These are phyloP conservation scores for Hyaena hyaena DNA, from an alignment of 2,113 vertebrate genomes.

Conservation along the genomic window DNA sequence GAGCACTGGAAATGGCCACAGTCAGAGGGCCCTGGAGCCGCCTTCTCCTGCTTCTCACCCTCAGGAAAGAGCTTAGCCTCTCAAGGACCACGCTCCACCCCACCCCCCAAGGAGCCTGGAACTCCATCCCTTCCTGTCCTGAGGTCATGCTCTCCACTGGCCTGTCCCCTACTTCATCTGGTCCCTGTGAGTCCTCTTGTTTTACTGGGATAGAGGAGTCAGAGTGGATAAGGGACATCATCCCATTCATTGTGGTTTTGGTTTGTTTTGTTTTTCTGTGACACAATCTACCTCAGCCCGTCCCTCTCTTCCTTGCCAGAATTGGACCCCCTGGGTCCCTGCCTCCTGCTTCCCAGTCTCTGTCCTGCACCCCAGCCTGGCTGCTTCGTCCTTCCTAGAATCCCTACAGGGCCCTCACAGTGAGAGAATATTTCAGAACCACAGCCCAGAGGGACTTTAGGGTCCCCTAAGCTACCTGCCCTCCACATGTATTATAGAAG, in stretches of 20 bases:
- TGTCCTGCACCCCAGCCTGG: not conserved
- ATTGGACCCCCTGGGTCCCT: not conserved
- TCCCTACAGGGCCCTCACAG: not conserved
- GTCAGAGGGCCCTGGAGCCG: not conserved
- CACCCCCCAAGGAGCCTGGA: not conserved
- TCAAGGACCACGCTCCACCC: not conserved
- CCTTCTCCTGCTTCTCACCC: not conserved
- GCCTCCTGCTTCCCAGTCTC: not conserved
- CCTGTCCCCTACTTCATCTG: not conserved
- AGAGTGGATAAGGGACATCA: not conserved
- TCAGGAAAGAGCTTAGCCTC: not conserved
- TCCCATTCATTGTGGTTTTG: not conserved
- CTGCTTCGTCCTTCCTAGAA: slow-evolving; percentile 11
- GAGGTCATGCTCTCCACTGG: not conserved
- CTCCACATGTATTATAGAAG: not conserved
- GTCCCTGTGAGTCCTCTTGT: not conserved
- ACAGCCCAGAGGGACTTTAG: not conserved
- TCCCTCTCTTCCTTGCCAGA: slow-evolving; percentile 45
- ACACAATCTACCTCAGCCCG: slow-evolving; percentile 78
- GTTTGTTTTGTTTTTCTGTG: slow-evolving; percentile 46
- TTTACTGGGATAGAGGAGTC: not conserved
- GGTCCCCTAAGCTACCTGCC: not conserved
- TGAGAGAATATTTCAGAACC: not conserved
- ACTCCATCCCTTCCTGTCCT: not conserved
- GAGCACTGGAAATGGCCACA: not conserved